Percentiles rank a stretch among this genome's conserved stretches.
Conservation (phyloP, 2,888 invertebrate species). For the Caenorhabditis sinica region DNA sequence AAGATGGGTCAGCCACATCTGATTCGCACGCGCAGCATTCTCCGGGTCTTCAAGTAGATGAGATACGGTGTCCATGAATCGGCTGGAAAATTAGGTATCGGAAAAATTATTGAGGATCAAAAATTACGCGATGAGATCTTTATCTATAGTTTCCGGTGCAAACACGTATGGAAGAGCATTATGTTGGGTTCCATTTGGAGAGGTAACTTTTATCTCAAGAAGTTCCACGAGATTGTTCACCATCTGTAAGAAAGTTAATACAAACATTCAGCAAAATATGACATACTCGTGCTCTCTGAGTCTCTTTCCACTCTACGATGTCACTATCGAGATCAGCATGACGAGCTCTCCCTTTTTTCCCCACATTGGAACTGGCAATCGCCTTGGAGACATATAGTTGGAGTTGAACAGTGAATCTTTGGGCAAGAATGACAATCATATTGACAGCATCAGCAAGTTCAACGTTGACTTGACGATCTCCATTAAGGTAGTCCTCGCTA, state of each 20-base stretch:
- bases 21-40: slow-evolving; percentile 22
- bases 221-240: slow-evolving; percentile 36
- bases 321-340: slow-evolving; percentile 47
- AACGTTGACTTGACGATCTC: background rate
- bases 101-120: background rate
- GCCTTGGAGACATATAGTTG: slow-evolving; percentile 30
- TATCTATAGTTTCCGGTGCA: slow-evolving; percentile 37
- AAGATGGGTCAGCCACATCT: slow-evolving; percentile 32
- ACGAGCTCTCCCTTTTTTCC: slow-evolving; percentile 9
- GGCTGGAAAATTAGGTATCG: slow-evolving; percentile 12
- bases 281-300: slow-evolving; percentile 51
- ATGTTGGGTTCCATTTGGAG: background rate
- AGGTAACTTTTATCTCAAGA: slow-evolving; percentile 28
- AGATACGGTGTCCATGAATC: slow-evolving; percentile 54
- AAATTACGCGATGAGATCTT: slow-evolving; percentile 27
- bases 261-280: background rate
- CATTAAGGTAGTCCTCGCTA: slow-evolving; percentile 12
- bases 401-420: slow-evolving; percentile 45
- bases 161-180: slow-evolving; percentile 31
- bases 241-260: slow-evolving; percentile 29
- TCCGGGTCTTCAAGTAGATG: slow-evolving; percentile 62
- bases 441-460: slow-evolving; percentile 26
- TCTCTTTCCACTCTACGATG: slow-evolving; percentile 45
- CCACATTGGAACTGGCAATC: background rate
- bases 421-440: slow-evolving; percentile 53